Percentiles rank a stretch among this genome's conserved stretches.
phyloP scores from a whole-genome alignment of 2,888 invertebrate species.

The Agonopterix subpropinquella region DNA sequence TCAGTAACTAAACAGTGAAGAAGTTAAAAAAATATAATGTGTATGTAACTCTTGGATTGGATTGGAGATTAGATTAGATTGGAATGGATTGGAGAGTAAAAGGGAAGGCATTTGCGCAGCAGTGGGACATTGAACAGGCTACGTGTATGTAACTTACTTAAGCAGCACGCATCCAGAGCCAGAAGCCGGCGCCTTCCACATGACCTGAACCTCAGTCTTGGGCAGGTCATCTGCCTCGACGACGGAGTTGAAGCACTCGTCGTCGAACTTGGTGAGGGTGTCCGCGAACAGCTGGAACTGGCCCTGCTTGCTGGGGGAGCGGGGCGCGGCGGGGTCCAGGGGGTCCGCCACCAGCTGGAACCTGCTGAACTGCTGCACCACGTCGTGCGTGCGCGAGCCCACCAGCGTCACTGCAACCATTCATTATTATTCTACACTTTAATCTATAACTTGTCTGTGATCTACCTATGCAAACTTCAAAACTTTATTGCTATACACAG shows the following conservation, averaged over 20 bases:
- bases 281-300: slow-evolving; percentile 74
- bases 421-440: too few species aligned
- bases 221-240: slow-evolving; percentile 85
- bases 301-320: slow-evolving; percentile 47
- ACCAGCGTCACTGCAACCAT: slow-evolving; percentile 76
- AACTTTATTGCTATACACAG: too few species aligned
- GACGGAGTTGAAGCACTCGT: slow-evolving; percentile 89
- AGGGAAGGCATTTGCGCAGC: too few species aligned
- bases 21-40: too few species aligned
- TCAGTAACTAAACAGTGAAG: too few species aligned
- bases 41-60: background rate
- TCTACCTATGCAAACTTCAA: too few species aligned
- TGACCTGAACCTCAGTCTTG: slow-evolving; percentile 89
- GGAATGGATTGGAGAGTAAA: too few species aligned
- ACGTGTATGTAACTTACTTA: slow-evolving; percentile 77
- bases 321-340: slow-evolving; percentile 54
- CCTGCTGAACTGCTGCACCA: slow-evolving; percentile 84
- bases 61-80: too few species aligned
- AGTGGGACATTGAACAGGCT: too few species aligned
- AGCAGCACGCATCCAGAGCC: slow-evolving; percentile 92
- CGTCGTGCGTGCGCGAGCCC: slow-evolving; percentile 79
- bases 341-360: slow-evolving; percentile 87
- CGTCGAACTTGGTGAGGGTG: slow-evolving; percentile 81
- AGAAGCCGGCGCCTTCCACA: slow-evolving; percentile 92
- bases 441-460: too few species aligned